Evolutionary conservation across 2,888 invertebrate species (phyloP), one percentile per base, ranked within the genome.

Genomic region (Aquatica leii): DNA sequence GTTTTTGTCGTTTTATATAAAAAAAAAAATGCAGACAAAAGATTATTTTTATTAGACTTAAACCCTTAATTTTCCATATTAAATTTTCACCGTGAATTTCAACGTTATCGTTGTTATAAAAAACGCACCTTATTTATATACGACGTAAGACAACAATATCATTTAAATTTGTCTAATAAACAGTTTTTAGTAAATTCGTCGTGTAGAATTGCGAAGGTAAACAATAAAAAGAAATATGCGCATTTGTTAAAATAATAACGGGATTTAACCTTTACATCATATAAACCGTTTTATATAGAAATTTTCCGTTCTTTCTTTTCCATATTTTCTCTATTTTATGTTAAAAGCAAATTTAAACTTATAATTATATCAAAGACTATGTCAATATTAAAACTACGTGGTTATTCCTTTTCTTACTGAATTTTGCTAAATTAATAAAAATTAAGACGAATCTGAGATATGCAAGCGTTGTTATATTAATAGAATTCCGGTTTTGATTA

Each of bases 401-500:
- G 40, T 9, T 35, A 51, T 59, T 59, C 51, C 41, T 50, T 50
- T 11, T 18, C 48, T 57, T 50, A 6, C 24, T 6, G 24, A 24
- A 34, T 50, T 58, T 56, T 14, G 1, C 15, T 15, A 41, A 41
- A 41, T 41, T 41, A 41, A 41, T 41, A 15, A 46, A 46, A 46
- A 46, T 20, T 17, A 46, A 46, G n/a, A n/a, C 18, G 15, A 11
- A 46, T 5, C 8, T 11, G 20, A 43, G 14, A 6, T 46, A 46
- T 11, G 1, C 4, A 46, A 3, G 46, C 18, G 18, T 46, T 53
- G 59, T 52, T 21, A 20, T 51, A 58, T 51, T 58, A 58, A 53
- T 60, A 40, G 49, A 55, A 60, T 55, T 60, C 12, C 40, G 21
- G 54, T 49, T 60, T 60, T 60, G 54, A 60, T 60, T 60, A 60